A percentile compares a stretch with the other conserved stretches of the same genome.
Conservation (phyloP, 2,113 vertebrate species). For the Myrmophylax atrothorax region DNA sequence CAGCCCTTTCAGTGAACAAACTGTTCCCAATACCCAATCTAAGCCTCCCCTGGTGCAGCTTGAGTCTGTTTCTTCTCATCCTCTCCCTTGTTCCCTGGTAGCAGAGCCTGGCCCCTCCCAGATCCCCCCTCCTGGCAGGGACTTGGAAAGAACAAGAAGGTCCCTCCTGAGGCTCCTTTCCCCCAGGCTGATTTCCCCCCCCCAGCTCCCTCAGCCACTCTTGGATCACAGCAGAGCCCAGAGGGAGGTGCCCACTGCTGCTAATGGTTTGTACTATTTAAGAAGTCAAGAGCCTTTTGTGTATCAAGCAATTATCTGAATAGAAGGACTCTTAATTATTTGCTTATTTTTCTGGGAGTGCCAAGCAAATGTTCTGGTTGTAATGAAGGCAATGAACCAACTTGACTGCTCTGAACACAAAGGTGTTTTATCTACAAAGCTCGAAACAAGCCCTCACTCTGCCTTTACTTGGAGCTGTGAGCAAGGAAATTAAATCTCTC, state of each 20-base stretch:
- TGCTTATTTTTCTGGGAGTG: neutral
- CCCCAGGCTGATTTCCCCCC: neutral
- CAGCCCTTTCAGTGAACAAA: neutral
- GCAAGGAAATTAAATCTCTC: neutral
- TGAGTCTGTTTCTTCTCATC: neutral
- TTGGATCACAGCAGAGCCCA: neutral
- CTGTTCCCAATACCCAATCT: accelerated
- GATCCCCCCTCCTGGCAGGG: neutral
- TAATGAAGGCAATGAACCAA: neutral
- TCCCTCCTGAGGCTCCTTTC: neutral
- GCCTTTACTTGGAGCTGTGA: neutral
- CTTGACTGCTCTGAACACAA: neutral
- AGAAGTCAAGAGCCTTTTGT: conserved; percentile 26
- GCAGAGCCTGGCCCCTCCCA: neutral
- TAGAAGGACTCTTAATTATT: conserved; percentile 7
- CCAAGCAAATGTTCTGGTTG: neutral
- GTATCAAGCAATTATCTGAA: neutral
- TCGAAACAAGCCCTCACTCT: neutral
- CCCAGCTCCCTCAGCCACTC: neutral
- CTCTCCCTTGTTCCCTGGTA: neutral
- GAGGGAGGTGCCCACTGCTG: neutral
- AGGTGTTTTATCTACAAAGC: neutral
- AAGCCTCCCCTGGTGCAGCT: neutral
- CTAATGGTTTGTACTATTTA: neutral
- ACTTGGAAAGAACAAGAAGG: neutral